Evolutionary conservation across 2,888 invertebrate genomes (phyloP).

Genomic region (Gibbula magus): DNA sequence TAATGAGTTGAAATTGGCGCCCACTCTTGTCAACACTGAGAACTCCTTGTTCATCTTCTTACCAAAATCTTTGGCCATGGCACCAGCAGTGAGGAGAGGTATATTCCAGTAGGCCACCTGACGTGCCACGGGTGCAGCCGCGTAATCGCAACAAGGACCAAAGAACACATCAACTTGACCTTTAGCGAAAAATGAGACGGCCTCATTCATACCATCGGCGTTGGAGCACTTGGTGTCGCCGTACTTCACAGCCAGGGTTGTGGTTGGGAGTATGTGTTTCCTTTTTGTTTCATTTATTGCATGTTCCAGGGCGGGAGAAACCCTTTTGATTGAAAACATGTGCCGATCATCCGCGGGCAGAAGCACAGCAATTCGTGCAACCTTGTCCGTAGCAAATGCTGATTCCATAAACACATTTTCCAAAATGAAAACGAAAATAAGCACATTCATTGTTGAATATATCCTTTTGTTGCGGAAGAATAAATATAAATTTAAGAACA

Average conservation of each 20-base stretch:
- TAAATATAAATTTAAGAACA: too few relatives aligned
- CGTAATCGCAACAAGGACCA: conserved; percentile 78
- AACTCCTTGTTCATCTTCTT: conserved; percentile 76
- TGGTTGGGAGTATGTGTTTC: conserved; percentile 30
- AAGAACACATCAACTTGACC: conserved; percentile 55
- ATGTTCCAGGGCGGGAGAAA: background rate
- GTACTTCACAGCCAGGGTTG: conserved; percentile 33
- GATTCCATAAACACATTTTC: too few relatives aligned
- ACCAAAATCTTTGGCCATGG: conserved; percentile 67
- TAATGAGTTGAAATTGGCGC: conserved; percentile 65
- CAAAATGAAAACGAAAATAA: too few relatives aligned
- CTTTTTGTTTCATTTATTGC: background rate
- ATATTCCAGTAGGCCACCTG: conserved; percentile 84
- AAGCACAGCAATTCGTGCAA: conserved; percentile 5
- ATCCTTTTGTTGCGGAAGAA: too few relatives aligned
- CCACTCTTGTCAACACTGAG: conserved; percentile 82
- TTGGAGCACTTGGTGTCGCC: conserved; percentile 48
- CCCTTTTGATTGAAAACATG: conserved; percentile 16
- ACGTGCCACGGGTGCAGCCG: conserved; percentile 90
- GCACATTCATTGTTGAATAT: too few relatives aligned
- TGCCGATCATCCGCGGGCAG: conserved; percentile 10
- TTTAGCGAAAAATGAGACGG: conserved; percentile 47
- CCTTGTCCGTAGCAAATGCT: background rate
- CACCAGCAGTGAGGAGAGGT: conserved; percentile 85
- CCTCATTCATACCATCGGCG: conserved; percentile 46